Conservation (phyloP, 2,113 vertebrate genomes). For the Muntiacus muntjak region DNA sequence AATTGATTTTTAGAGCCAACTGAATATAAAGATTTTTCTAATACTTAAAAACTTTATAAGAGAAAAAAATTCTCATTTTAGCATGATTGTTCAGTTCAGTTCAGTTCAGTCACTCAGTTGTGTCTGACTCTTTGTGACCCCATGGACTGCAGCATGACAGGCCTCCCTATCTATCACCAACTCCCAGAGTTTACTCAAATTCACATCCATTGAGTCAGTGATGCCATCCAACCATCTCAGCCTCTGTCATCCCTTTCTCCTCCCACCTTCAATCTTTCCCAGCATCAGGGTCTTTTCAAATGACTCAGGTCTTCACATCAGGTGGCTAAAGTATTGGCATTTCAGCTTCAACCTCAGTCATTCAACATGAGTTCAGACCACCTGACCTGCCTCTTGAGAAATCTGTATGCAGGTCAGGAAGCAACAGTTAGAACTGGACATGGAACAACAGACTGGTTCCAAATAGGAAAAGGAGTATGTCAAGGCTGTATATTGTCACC, state of each 20-base stretch:
- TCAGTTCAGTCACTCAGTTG: background rate
- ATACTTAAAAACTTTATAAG: background rate
- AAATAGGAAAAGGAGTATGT: background rate
- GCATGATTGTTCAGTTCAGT: background rate
- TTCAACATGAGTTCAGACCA: background rate
- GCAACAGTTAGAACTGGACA: background rate
- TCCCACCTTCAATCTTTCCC: background rate
- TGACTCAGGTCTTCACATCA: background rate
- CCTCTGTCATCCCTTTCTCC: background rate
- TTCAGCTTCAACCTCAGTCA: background rate
- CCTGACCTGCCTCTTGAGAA: background rate
- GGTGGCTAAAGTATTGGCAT: background rate
- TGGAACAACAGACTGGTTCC: background rate
- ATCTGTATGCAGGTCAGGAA: background rate
- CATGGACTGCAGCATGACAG: fast-evolving
- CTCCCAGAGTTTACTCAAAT: background rate
- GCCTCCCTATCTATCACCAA: background rate
- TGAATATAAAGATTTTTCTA: background rate
- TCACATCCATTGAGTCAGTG: background rate
- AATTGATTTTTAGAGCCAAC: background rate
- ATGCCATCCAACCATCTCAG: background rate
- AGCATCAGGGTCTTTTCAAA: background rate
- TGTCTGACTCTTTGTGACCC: background rate
- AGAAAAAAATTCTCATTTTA: background rate
- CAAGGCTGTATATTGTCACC: background rate